Evolutionary conservation across 2,888 invertebrate genomes (phyloP).

Genomic region (Xestia sexstrigata): DNA sequence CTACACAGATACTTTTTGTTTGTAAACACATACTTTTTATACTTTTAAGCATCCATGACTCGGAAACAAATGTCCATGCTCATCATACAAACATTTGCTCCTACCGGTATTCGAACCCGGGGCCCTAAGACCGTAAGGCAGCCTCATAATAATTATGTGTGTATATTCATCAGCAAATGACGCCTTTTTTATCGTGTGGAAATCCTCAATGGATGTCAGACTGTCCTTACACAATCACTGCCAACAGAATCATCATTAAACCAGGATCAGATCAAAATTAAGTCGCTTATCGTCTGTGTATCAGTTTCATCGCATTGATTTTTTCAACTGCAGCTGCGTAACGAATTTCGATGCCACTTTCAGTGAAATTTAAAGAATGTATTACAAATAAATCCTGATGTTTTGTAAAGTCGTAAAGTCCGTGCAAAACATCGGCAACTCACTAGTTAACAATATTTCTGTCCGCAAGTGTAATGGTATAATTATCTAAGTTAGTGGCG

Average conservation of each 20-base stretch:
- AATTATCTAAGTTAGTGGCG: conserved; percentile 74
- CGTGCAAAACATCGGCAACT: not conserved
- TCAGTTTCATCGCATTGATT: not conserved
- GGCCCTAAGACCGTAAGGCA: too few relatives aligned
- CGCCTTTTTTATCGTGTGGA: too few relatives aligned
- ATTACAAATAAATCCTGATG: not conserved
- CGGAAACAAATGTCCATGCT: too few relatives aligned
- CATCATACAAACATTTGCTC: too few relatives aligned
- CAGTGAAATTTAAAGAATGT: not conserved
- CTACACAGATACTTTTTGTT: too few relatives aligned
- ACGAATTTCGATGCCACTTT: not conserved
- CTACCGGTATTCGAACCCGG: too few relatives aligned
- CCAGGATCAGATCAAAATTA: conserved; percentile 4
- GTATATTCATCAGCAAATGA: not conserved
- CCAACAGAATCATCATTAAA: not conserved
- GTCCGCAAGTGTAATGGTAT: conserved; percentile 66
- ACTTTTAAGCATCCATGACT: too few relatives aligned
- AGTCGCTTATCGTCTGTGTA: not conserved
- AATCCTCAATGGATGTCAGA: too few relatives aligned
- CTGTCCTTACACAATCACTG: not conserved
- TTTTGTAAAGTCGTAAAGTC: not conserved
- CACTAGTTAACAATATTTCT: not conserved
- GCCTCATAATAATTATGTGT: too few relatives aligned
- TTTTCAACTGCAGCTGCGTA: too few relatives aligned
- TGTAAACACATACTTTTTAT: too few relatives aligned